Percentiles rank a stretch among this genome's conserved stretches.
These are phyloP conservation scores for Chaetodon auriga DNA, from an alignment of 2,113 vertebrate species.

Conservation along the genomic window DNA sequence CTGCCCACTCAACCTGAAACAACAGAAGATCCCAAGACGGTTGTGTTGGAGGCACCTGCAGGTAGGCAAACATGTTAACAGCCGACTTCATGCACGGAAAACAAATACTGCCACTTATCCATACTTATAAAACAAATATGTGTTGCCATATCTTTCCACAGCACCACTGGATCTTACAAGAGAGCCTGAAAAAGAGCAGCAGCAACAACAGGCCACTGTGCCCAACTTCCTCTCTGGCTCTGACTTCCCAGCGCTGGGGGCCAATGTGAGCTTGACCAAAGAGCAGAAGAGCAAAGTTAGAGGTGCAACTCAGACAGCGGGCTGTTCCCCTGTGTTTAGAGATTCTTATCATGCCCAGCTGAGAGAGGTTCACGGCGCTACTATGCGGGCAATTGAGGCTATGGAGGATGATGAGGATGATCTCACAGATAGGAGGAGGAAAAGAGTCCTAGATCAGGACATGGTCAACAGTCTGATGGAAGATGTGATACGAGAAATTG, in stretches of 20 bases:
- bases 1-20: not conserved
- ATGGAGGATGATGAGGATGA: conserved; percentile 46
- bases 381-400: conserved; percentile 74
- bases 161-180: not conserved
- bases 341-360: conserved; percentile 75
- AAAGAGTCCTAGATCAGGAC: conserved; percentile 34
- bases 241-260: conserved; percentile 76
- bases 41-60: conserved; percentile 8
- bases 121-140: not conserved
- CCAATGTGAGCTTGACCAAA: conserved; percentile 33
- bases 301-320: conserved; percentile 6
- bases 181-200: conserved; percentile 24
- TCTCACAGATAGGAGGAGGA: not conserved
- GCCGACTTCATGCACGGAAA: not conserved
- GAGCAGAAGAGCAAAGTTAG: conserved; percentile 55
- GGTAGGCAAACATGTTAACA: conserved; percentile 48
- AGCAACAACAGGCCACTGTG: not conserved
- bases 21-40: not conserved
- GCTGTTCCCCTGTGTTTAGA: conserved; percentile 39
- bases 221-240: not conserved
- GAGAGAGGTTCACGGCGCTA: conserved; percentile 76
- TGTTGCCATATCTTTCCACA: conserved; percentile 15
- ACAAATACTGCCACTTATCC: not conserved
- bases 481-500: conserved; percentile 76
- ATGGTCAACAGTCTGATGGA: conserved; percentile 73